These are phyloP conservation scores for Limenitis camilla DNA, from an alignment of 2,888 invertebrate genomes.

Conservation along the genomic window DNA sequence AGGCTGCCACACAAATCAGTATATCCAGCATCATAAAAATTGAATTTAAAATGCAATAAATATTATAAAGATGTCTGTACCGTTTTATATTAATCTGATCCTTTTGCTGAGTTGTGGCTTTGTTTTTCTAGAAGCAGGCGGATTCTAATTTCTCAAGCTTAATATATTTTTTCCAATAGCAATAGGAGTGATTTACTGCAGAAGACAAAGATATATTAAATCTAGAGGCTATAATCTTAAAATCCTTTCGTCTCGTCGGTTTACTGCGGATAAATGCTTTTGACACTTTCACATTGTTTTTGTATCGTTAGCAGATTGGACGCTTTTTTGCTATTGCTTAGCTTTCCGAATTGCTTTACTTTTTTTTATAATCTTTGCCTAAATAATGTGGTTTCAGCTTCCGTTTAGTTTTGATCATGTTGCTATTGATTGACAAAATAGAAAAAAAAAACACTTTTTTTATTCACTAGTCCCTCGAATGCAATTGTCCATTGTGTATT, in stretches of 20 bases:
- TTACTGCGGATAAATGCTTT: slow-evolving; percentile 16
- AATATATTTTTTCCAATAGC: not conserved
- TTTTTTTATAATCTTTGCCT: not conserved
- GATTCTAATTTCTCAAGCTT: not conserved
- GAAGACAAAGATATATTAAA: slow-evolving; percentile 8
- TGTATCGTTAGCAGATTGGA: slow-evolving; percentile 11
- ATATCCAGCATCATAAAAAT: no score
- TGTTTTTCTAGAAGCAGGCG: no score
- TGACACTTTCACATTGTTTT: slow-evolving; percentile 22
- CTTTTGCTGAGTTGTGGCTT: no score
- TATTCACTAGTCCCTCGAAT: no score
- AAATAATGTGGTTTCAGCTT: not conserved
- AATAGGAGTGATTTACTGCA: slow-evolving; percentile 1
- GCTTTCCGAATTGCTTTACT: not conserved
- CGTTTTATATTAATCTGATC: no score
- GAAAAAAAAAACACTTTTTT: no score
- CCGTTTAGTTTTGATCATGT: no score
- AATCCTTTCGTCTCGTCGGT: slow-evolving; percentile 13
- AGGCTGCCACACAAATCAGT: no score
- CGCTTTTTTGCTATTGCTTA: not conserved
- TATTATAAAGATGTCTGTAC: no score
- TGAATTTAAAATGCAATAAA: no score
- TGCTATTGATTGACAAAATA: no score
- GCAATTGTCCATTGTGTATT: no score
- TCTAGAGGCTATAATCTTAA: slow-evolving; percentile 12